Evolutionary conservation across 2,797 vertebrate genomes (phyloP).

Genomic region (Dicrostonyx torquatus): DNA sequence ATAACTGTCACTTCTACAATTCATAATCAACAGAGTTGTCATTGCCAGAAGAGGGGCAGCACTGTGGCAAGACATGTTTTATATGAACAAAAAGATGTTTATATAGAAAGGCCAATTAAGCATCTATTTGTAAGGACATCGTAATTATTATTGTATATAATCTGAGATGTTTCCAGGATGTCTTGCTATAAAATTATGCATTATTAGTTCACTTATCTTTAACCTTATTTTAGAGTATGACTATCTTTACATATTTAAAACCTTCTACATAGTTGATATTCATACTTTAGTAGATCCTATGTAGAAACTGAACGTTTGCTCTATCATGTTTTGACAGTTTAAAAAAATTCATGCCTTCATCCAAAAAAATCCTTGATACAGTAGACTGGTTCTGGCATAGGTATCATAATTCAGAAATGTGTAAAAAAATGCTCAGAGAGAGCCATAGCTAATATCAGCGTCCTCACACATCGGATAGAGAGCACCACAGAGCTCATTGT

Average conservation of each 20-base stretch:
- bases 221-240: conserved; percentile 53
- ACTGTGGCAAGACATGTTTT: not conserved
- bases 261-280: conserved; percentile 86
- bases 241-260: conserved; percentile 72
- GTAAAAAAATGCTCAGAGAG: conserved; percentile 86
- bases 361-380: conserved; percentile 88
- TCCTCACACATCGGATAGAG: conserved; percentile 76
- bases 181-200: not conserved
- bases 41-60: not conserved
- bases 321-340: conserved; percentile 91
- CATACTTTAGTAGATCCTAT: conserved; percentile 87
- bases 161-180: not conserved
- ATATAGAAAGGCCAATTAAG: not conserved
- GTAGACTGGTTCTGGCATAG: conserved; percentile 87
- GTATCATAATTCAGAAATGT: conserved; percentile 86
- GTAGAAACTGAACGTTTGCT: conserved; percentile 88
- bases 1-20: not conserved
- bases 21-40: not conserved
- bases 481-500: conserved; percentile 73
- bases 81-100: conserved; percentile 22
- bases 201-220: conserved; percentile 37
- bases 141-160: conserved; percentile 27
- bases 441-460: conserved; percentile 75
- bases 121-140: not conserved
- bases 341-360: conserved; percentile 87